Percentiles rank a stretch among this genome's conserved stretches.
Evolutionary conservation across 2,888 invertebrate species (phyloP).

Genomic region (Chloroclysta siterata): DNA sequence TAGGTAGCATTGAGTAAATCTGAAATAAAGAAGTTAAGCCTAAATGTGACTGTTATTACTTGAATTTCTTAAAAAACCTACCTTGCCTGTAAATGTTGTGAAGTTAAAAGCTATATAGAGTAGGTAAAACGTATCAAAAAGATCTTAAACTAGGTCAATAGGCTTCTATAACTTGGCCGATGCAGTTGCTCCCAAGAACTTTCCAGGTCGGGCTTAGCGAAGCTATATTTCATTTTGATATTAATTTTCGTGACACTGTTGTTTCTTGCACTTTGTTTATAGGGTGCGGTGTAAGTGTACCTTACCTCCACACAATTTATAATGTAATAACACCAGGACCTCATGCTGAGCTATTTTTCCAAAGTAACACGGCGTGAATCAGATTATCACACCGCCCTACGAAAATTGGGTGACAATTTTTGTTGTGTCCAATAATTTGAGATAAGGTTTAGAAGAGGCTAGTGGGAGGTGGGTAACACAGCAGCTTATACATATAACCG

Average conservation of each 20-base stretch:
- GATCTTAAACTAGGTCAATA: slow-evolving; percentile 55
- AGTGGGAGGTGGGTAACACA: no score
- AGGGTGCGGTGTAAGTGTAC: not conserved
- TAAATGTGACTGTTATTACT: no score
- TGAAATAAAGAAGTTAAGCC: no score
- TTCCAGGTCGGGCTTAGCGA: slow-evolving; percentile 40
- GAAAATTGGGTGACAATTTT: no score
- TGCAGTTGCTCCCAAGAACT: slow-evolving; percentile 48
- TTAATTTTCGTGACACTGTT: slow-evolving; percentile 37
- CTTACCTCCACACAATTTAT: not conserved
- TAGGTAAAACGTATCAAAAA: slow-evolving; percentile 7
- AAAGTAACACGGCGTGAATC: not conserved
- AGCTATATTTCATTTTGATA: slow-evolving; percentile 42
- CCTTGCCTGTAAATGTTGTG: no score
- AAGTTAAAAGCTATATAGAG: not conserved
- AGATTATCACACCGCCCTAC: not conserved
- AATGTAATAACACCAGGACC: not conserved
- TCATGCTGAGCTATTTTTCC: slow-evolving; percentile 2
- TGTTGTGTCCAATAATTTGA: no score
- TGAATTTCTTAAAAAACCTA: no score
- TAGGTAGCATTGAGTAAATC: no score
- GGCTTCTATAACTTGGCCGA: slow-evolving; percentile 49
- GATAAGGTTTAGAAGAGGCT: no score
- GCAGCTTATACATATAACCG: no score
- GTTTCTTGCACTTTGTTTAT: slow-evolving; percentile 7